Percentiles rank a stretch among this genome's conserved stretches.
phyloP scores from a whole-genome alignment of 1,140 invertebrate genomes.

The Pomacea maculata region DNA sequence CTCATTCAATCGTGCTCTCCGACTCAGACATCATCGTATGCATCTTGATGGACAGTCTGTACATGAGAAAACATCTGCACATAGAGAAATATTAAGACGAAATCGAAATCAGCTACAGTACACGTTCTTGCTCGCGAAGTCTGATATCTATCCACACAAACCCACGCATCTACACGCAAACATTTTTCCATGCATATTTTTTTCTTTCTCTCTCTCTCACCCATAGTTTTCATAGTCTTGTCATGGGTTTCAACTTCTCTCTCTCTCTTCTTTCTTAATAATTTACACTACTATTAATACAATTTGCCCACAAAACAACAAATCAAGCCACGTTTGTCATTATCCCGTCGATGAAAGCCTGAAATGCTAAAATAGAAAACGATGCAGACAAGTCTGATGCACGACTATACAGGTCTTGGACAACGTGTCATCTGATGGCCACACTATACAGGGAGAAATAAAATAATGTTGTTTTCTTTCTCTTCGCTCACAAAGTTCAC shows the following conservation, averaged over 20 bases:
- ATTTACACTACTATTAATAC: neutral
- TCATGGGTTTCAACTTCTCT: neutral
- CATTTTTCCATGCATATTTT: neutral
- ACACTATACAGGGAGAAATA: too few species aligned
- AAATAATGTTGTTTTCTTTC: too few species aligned
- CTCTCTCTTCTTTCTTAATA: neutral
- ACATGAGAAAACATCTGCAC: neutral
- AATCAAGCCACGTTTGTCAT: neutral
- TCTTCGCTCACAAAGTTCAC: too few species aligned
- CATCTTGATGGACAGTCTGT: neutral
- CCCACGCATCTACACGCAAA: neutral
- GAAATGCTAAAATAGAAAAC: neutral
- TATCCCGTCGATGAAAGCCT: neutral
- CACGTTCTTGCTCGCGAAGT: too few species aligned
- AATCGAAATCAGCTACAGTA: too few species aligned
- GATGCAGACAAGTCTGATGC: neutral
- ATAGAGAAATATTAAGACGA: too few species aligned
- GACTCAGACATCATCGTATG: too few species aligned
- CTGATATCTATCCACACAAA: neutral
- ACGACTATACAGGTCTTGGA: neutral
- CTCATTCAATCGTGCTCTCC: too few species aligned
- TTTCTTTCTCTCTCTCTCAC: neutral
- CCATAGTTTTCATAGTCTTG: neutral
- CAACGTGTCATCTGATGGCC: neutral
- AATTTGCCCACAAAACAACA: neutral